phyloP scores from a whole-genome alignment of 2,113 vertebrate genomes.

The Cettia cetti region DNA sequence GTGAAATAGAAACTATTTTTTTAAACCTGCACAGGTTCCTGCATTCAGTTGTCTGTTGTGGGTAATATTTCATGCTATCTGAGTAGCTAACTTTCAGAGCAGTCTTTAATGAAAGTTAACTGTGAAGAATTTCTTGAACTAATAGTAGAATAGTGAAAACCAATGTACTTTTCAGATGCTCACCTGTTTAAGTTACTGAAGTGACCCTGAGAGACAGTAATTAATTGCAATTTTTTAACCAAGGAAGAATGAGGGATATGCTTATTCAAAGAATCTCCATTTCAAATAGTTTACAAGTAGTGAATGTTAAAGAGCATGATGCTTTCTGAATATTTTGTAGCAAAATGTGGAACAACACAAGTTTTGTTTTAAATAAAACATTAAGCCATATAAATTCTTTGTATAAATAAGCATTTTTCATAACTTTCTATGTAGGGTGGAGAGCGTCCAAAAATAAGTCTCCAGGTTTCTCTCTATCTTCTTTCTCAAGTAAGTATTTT shows the following conservation, averaged over 20 bases:
- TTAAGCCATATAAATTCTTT: neutral
- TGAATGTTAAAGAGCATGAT: neutral
- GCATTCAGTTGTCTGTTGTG: neutral
- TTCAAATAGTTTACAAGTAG: neutral
- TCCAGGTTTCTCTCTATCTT: slow-evolving; percentile 95
- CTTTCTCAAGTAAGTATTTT: slow-evolving; percentile 89
- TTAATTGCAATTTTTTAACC: neutral
- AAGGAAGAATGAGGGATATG: neutral
- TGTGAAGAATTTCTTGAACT: neutral
- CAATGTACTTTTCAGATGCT: neutral
- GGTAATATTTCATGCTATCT: neutral
- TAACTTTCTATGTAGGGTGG: slow-evolving; percentile 72
- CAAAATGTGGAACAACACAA: neutral
- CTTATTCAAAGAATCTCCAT: neutral
- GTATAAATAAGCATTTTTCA: neutral
- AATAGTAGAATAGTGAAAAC: neutral
- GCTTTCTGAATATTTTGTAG: neutral
- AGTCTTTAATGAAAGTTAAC: neutral
- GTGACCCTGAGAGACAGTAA: neutral
- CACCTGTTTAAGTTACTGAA: neutral
- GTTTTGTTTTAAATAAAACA: neutral
- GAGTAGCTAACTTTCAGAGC: neutral
- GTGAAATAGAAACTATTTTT: neutral
- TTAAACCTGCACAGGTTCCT: neutral
- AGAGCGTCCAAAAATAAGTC: slow-evolving; percentile 91